Evolutionary conservation across 2,797 vertebrate species (phyloP).

Genomic region (Mormyrus proboscirostris): DNA sequence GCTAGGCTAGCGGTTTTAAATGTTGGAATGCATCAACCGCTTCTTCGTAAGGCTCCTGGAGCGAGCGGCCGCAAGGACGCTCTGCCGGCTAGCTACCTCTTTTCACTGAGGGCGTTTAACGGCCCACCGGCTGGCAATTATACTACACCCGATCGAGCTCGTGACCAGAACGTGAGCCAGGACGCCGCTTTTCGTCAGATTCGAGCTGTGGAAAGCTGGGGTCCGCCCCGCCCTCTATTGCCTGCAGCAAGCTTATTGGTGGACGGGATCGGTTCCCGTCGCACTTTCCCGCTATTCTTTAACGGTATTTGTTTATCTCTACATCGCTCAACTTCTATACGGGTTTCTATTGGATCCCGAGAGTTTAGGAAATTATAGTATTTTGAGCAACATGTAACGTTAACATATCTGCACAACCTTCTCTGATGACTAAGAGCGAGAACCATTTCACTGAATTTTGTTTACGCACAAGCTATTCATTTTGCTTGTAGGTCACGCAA

Average conservation of each 20-base stretch:
- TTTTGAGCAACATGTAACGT: not conserved
- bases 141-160: constrained; percentile 46
- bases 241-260: constrained; percentile 28
- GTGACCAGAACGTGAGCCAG: constrained; percentile 58
- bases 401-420: not conserved
- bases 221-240: not conserved
- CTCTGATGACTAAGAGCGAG: not conserved
- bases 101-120: not conserved
- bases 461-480: not conserved
- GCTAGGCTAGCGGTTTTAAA: constrained; percentile 56
- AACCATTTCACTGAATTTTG: not conserved
- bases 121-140: not conserved
- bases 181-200: constrained; percentile 21
- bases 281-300: not conserved
- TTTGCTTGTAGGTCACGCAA: not conserved
- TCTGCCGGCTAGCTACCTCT: not conserved
- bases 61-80: constrained; percentile 29
- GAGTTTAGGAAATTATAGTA: not conserved
- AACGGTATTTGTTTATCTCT: constrained; percentile 16
- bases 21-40: constrained; percentile 46
- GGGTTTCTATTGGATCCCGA: constrained; percentile 30
- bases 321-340: constrained; percentile 21
- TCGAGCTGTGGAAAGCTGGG: constrained; percentile 38
- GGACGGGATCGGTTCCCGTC: not conserved
- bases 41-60: constrained; percentile 16